Conservation (phyloP, 2,888 invertebrate genomes). For the Carcina quercana region DNA sequence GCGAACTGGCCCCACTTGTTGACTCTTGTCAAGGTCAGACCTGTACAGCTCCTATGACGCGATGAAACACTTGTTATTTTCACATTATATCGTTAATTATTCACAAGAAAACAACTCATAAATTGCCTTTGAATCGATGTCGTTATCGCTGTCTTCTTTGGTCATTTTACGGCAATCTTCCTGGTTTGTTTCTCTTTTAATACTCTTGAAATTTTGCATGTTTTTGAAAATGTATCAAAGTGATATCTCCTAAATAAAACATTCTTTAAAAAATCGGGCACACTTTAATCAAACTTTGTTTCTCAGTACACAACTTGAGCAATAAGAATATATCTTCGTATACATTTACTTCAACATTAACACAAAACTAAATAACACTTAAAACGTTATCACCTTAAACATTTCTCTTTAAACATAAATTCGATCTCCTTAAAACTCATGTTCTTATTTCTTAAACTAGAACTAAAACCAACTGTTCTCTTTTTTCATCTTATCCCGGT, state of each 20-base stretch:
- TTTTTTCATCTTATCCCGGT: slow-evolving; percentile 57
- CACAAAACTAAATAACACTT: slow-evolving; percentile 47
- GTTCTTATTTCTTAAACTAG: slow-evolving; percentile 36
- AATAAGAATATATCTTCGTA: slow-evolving; percentile 44
- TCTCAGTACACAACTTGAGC: slow-evolving; percentile 49
- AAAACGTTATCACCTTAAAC: slow-evolving; percentile 23
- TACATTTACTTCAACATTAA: slow-evolving; percentile 24
- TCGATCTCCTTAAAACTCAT: slow-evolving; percentile 26
- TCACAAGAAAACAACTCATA: no score
- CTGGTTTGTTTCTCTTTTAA: not conserved
- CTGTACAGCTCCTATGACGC: slow-evolving; percentile 2
- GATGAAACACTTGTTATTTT: slow-evolving; percentile 1
- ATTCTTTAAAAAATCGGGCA: slow-evolving; percentile 28
- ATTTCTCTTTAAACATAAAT: slow-evolving; percentile 14
- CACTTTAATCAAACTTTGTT: slow-evolving; percentile 49
- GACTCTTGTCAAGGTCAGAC: slow-evolving; percentile 8
- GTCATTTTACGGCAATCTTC: no score
- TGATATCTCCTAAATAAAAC: not conserved
- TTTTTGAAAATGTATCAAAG: not conserved
- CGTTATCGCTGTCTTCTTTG: no score
- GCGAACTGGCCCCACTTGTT: slow-evolving; percentile 10
- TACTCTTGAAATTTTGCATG: not conserved
- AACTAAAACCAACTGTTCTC: slow-evolving; percentile 65
- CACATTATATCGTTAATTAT: no score
- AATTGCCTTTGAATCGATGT: no score